These are phyloP conservation scores for Petrolisthes cinctipes DNA, from an alignment of 2,888 invertebrate species.

Conservation along the genomic window DNA sequence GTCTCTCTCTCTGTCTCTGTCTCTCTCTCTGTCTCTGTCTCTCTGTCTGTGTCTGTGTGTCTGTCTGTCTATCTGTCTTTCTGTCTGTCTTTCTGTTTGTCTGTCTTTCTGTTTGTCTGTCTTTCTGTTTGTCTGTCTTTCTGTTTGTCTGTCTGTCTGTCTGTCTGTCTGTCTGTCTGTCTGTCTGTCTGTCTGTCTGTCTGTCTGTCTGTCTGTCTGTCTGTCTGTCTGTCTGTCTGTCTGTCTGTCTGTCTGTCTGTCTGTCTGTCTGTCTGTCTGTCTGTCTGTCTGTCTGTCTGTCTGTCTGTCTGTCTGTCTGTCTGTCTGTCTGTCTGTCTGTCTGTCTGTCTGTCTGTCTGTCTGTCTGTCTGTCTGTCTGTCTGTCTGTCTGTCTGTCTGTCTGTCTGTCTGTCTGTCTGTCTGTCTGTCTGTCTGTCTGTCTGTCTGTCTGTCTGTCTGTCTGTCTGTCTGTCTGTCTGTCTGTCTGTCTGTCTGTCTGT, in stretches of 20 bases:
- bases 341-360: neutral
- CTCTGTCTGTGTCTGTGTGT: neutral
- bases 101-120: neutral
- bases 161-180: neutral
- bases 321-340: neutral
- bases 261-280: neutral
- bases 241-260: neutral
- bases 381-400: neutral
- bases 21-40: neutral
- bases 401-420: neutral
- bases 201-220: neutral
- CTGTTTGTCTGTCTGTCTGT: neutral
- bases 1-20: neutral
- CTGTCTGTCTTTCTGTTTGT: neutral
- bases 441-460: neutral
- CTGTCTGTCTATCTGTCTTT: constrained; percentile 2
- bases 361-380: neutral
- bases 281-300: neutral
- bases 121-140: neutral
- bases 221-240: constrained; percentile 16
- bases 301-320: constrained; percentile 10
- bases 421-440: neutral
- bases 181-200: neutral
- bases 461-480: constrained; percentile 16
- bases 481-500: neutral